phyloP scores from a whole-genome alignment of 2,113 vertebrate genomes.

The Halcyon malimbica region DNA sequence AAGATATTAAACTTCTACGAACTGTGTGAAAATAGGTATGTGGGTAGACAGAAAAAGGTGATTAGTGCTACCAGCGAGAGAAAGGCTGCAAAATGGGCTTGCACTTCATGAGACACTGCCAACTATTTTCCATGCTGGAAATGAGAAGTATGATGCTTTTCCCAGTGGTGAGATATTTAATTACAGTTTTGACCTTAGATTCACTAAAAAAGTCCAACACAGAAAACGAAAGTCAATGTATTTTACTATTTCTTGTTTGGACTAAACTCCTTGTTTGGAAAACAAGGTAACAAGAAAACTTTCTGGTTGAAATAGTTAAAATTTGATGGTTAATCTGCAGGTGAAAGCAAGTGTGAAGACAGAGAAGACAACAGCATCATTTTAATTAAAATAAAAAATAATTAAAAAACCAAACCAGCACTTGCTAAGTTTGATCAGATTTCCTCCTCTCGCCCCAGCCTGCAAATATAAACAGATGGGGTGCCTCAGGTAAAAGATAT shows the following conservation, averaged over 20 bases:
- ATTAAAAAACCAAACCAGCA: background rate
- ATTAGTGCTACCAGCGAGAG: conserved; percentile 20
- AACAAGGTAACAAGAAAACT: background rate
- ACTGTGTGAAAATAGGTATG: background rate
- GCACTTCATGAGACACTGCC: background rate
- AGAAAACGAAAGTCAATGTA: background rate
- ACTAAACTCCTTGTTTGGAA: background rate
- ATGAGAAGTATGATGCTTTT: conserved; percentile 45
- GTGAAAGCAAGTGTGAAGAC: conserved; percentile 40
- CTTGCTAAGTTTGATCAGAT: conserved; percentile 64
- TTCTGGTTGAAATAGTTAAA: conserved; percentile 29
- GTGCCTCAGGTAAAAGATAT: conserved; percentile 50
- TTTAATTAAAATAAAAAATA: background rate
- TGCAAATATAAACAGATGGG: conserved; percentile 61
- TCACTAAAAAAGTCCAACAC: background rate
- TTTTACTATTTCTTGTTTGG: background rate
- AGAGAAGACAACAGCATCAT: conserved; percentile 41
- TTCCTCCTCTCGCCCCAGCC: conserved; percentile 39
- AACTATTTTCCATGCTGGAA: conserved; percentile 26
- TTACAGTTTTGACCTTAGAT: conserved; percentile 50
- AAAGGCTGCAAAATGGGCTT: conserved; percentile 37
- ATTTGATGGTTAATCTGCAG: conserved; percentile 26
- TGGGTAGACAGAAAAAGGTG: conserved; percentile 6
- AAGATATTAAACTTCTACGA: background rate
- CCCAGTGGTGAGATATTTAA: conserved; percentile 42